Evolutionary conservation across 1,140 invertebrate species (phyloP).

Genomic region (Asobara japonica): DNA sequence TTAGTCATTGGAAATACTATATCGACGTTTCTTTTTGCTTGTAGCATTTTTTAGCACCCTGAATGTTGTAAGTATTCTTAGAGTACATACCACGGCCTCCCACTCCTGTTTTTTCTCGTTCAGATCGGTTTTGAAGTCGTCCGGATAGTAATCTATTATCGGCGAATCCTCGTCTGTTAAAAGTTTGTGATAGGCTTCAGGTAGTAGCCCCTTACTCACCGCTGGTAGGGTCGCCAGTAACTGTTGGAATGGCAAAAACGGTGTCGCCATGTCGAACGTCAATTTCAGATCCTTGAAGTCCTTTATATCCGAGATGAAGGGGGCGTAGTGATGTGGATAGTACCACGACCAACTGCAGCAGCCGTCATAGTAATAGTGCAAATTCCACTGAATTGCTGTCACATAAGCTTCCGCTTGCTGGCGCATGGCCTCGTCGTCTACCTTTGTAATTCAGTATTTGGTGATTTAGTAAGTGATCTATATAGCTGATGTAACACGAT

Average conservation of each 20-base stretch:
- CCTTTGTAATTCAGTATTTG: too few species aligned
- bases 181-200: constrained; percentile 81
- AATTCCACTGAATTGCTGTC: constrained; percentile 94
- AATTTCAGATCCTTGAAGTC: constrained; percentile 80
- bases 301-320: constrained; percentile 93
- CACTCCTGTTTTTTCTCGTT: constrained; percentile 97
- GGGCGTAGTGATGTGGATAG: constrained; percentile 96
- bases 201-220: constrained; percentile 83
- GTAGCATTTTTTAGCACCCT: too few species aligned
- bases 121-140: constrained; percentile 87
- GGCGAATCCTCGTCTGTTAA: constrained; percentile 86
- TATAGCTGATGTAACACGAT: too few species aligned
- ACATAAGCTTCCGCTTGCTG: constrained; percentile 91
- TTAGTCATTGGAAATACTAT: too few species aligned
- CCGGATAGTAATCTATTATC: constrained; percentile 90
- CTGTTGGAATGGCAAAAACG: constrained; percentile 96
- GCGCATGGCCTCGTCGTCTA: constrained; percentile 78
- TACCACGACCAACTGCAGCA: constrained; percentile 98
- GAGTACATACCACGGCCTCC: constrained; percentile 99
- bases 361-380: constrained; percentile 96
- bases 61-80: too few species aligned
- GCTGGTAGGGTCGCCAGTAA: constrained; percentile 91
- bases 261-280: constrained; percentile 84
- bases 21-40: too few species aligned
- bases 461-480: too few species aligned